Percentiles rank a stretch among this genome's conserved stretches.
phyloP scores from a whole-genome alignment of 2,797 vertebrate genomes.

The Pantherophis alleghaniensis region DNA sequence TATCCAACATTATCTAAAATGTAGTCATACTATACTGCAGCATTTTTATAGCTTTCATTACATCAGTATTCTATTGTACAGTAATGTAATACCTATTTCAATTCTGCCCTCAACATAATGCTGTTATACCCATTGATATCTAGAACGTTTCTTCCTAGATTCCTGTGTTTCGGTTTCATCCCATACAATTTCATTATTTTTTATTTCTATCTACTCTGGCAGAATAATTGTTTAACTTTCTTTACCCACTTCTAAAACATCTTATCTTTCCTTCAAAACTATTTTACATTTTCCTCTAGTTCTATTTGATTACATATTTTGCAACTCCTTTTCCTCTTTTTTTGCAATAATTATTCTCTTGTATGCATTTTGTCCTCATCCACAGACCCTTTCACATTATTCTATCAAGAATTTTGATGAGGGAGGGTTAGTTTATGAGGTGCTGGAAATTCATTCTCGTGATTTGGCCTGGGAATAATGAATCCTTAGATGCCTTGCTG shows the following conservation, averaged over 20 bases:
- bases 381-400: not conserved
- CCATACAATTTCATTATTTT: not conserved
- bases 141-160: not conserved
- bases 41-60: not conserved
- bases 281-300: not conserved
- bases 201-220: not conserved
- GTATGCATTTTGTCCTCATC: not conserved
- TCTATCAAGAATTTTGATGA: not conserved
- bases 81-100: not conserved
- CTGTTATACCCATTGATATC: not conserved
- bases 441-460: not conserved
- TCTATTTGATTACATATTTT: not conserved
- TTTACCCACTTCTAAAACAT: not conserved
- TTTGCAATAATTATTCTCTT: not conserved
- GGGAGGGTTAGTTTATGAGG: not conserved
- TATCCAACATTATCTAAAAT: not conserved
- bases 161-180: not conserved
- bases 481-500: not conserved
- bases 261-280: not conserved
- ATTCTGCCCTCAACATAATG: not conserved
- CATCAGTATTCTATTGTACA: not conserved
- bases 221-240: not conserved
- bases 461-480: not conserved
- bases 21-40: not conserved
- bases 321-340: not conserved